These are phyloP conservation scores for Drosophila neotestacea DNA, from an alignment of 2,888 invertebrate species.

Conservation along the genomic window DNA sequence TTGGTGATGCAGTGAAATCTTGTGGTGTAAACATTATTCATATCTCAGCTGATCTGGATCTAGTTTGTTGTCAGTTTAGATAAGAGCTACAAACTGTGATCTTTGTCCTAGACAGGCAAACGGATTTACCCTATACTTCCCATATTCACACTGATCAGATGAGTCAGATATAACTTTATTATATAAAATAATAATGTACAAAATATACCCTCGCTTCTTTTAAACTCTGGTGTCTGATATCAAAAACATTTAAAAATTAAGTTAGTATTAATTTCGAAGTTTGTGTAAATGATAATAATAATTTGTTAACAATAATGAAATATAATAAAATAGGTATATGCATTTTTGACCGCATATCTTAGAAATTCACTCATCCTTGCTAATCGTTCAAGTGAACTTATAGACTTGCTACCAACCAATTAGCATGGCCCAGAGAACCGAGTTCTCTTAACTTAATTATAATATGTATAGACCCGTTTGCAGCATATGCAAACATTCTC, in stretches of 20 bases:
- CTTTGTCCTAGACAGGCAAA: not conserved
- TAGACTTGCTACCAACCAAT: constrained; percentile 30
- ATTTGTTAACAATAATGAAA: no score
- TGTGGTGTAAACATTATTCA: constrained; percentile 61
- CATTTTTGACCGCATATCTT: not conserved
- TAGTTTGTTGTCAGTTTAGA: not conserved
- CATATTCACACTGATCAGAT: not conserved
- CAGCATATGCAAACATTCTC: constrained; percentile 55
- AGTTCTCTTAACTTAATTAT: constrained; percentile 49
- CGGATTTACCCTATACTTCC: not conserved
- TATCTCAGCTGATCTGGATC: constrained; percentile 59
- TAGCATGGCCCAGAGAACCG: constrained; percentile 15
- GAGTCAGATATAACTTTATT: no score
- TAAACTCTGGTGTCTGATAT: no score
- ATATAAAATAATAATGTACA: not conserved
- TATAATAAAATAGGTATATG: not conserved
- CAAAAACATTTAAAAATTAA: no score
- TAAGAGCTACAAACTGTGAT: not conserved
- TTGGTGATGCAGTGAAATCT: constrained; percentile 12
- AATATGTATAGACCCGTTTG: constrained; percentile 17
- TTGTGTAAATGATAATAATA: no score
- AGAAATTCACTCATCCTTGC: constrained; percentile 27
- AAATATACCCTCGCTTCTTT: no score
- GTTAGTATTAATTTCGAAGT: no score
- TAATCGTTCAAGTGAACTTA: constrained; percentile 35